A percentile compares a stretch with the other conserved stretches of the same genome.
Conservation (phyloP, 2,888 invertebrate species). For the Lasius fuliginosus region DNA sequence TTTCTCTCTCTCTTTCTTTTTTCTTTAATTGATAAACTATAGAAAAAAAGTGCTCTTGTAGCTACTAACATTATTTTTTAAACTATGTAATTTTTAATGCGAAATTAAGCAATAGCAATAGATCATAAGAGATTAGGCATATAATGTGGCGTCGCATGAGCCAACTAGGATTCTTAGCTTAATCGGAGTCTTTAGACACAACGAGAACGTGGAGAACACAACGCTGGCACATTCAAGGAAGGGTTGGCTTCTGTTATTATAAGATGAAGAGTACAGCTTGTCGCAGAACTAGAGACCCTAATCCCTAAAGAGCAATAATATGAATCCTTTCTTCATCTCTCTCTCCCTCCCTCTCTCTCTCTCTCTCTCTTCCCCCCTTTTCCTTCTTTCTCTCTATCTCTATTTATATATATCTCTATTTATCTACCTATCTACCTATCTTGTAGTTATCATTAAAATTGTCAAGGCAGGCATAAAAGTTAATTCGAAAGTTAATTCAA, state of each 20-base stretch:
- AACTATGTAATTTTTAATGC: background rate
- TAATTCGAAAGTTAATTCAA: constrained; percentile 67
- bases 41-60: background rate
- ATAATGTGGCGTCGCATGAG: background rate
- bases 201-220: constrained; percentile 59
- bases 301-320: constrained; percentile 86
- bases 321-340: constrained; percentile 81
- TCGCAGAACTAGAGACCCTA: constrained; percentile 83
- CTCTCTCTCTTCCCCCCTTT: constrained; percentile 63
- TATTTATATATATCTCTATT: background rate
- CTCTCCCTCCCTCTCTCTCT: constrained; percentile 62
- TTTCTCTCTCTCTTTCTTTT: background rate
- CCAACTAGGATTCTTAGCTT: constrained; percentile 40
- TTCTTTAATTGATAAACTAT: background rate
- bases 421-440: constrained; percentile 62
- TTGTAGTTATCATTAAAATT: constrained; percentile 65
- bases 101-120: background rate
- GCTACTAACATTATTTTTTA: background rate
- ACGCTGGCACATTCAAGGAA: constrained; percentile 61
- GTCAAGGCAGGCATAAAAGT: constrained; percentile 51
- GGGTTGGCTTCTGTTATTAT: constrained; percentile 82
- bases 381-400: constrained; percentile 78
- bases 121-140: constrained; percentile 1
- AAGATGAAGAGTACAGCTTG: constrained; percentile 79
- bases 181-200: constrained; percentile 40